phyloP scores from a whole-genome alignment of 1,140 invertebrate species.

The Penaeus chinensis region DNA sequence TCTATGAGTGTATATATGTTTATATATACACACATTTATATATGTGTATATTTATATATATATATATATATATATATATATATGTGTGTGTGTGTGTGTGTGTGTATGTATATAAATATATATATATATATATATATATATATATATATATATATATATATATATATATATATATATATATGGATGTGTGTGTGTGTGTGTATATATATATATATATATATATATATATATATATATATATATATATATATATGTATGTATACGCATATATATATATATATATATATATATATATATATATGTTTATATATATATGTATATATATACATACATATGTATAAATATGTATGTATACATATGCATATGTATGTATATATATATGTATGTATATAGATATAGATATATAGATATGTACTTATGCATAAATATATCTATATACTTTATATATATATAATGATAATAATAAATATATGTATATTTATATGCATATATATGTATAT shows the following conservation, averaged over 20 bases:
- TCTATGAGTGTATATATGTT: neutral
- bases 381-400: neutral
- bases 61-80: slow-evolving; percentile 5
- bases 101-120: slow-evolving; percentile 4
- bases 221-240: slow-evolving; percentile 18
- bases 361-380: neutral
- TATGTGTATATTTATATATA: slow-evolving; percentile 8
- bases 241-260: slow-evolving; percentile 11
- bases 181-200: neutral
- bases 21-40: slow-evolving; percentile 8
- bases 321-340: slow-evolving; percentile 6
- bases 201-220: slow-evolving; percentile 22
- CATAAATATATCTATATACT: too few relatives aligned
- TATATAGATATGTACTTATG: too few relatives aligned
- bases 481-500: too few relatives aligned
- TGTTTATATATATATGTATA: slow-evolving; percentile 7
- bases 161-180: slow-evolving; percentile 6
- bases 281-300: neutral
- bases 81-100: neutral
- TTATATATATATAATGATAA: too few relatives aligned
- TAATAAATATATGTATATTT: too few relatives aligned
- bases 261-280: too few relatives aligned
- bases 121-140: slow-evolving; percentile 12
- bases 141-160: slow-evolving; percentile 4
- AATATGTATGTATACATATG: neutral